phyloP scores from a whole-genome alignment of 2,888 invertebrate species.

The Ormyrus labotus region DNA sequence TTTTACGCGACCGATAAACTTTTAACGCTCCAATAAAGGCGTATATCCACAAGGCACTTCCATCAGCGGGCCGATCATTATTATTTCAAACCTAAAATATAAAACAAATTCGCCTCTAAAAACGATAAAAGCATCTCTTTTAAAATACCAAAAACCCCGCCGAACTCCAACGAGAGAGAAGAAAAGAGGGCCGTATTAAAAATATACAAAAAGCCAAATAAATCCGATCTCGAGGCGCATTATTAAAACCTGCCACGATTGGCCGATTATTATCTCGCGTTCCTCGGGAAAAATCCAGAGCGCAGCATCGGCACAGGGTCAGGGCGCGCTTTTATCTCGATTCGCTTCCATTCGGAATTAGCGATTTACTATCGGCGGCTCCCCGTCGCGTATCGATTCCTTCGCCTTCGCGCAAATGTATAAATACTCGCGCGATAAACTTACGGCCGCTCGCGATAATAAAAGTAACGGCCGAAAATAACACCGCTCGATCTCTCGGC shows the following conservation, averaged over 20 bases:
- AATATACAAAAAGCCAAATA: conserved; percentile 10
- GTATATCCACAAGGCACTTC: not conserved
- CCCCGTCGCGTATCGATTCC: not conserved
- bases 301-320: not conserved
- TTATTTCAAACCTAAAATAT: not conserved
- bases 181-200: not conserved
- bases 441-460: conserved; percentile 7
- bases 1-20: conserved; percentile 24
- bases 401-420: not conserved
- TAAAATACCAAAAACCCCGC: not conserved
- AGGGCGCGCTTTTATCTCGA: not conserved
- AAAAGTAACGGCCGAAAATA: conserved; percentile 35
- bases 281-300: not conserved
- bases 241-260: conserved; percentile 40
- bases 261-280: not conserved
- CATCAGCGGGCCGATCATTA: not conserved
- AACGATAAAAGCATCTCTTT: conserved; percentile 6
- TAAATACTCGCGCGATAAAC: conserved; percentile 14
- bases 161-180: too few relatives aligned
- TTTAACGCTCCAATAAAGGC: conserved; percentile 14
- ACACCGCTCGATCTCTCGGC: not conserved
- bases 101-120: not conserved
- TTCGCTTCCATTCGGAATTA: conserved; percentile 4
- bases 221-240: conserved; percentile 6
- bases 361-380: not conserved